Evolutionary conservation across 1,140 invertebrate genomes (phyloP).

Genomic region (Drosophila sulfurigaster): DNA sequence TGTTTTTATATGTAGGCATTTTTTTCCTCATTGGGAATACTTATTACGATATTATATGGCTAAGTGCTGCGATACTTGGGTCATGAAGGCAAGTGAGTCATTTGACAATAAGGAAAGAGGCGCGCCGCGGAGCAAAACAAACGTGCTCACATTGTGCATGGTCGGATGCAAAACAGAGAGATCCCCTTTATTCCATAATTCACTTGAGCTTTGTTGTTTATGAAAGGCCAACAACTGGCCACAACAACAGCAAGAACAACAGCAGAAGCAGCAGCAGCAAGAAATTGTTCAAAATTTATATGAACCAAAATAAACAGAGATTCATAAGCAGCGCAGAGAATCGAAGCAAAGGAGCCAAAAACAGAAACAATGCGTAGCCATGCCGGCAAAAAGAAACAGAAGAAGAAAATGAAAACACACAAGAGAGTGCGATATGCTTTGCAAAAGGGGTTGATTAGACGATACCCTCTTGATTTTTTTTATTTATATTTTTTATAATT

Average conservation of each 20-base stretch:
- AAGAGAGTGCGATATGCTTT: background rate
- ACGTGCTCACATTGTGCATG: slow-evolving; percentile 30
- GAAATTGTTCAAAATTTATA: slow-evolving; percentile 38
- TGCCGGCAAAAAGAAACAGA: slow-evolving; percentile 32
- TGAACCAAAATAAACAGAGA: slow-evolving; percentile 64
- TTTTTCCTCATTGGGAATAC: slow-evolving; percentile 21
- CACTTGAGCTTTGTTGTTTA: slow-evolving; percentile 61
- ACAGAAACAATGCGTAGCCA: slow-evolving; percentile 46
- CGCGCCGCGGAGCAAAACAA: slow-evolving; percentile 29
- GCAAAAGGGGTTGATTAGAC: background rate
- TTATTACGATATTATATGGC: slow-evolving; percentile 47
- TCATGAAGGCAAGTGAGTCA: slow-evolving; percentile 48
- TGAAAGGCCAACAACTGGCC: slow-evolving; percentile 51
- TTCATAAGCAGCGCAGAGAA: slow-evolving; percentile 17
- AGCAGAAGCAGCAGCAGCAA: slow-evolving; percentile 1
- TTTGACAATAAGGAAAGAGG: slow-evolving; percentile 30
- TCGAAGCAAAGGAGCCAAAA: background rate
- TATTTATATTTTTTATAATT: background rate
- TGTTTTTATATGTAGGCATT: slow-evolving; percentile 6
- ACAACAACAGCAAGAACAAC: slow-evolving; percentile 9
- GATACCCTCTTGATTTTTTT: background rate
- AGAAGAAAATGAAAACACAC: background rate
- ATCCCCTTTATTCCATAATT: slow-evolving; percentile 52
- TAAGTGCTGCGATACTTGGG: slow-evolving; percentile 33
- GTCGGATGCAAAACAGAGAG: slow-evolving; percentile 23